Conservation (phyloP, 2,113 vertebrate genomes). For the Nesospiza acunhae region DNA sequence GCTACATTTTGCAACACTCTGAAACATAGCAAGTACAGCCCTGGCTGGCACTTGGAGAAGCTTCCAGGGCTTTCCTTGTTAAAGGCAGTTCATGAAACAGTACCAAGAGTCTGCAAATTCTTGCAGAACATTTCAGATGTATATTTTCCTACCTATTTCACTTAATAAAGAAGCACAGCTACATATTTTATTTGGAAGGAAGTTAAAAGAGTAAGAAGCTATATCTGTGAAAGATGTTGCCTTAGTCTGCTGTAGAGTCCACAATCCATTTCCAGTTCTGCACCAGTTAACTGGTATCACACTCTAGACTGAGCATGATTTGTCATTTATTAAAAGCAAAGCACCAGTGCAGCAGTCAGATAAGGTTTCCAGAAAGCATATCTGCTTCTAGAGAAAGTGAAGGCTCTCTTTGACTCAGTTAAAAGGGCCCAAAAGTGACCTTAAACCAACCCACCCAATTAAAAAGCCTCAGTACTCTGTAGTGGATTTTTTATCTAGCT, state of each 20-base stretch:
- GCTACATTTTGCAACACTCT: slow-evolving; percentile 89
- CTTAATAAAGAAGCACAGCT: neutral
- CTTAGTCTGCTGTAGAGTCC: neutral
- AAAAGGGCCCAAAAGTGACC: neutral
- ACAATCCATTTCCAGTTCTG: neutral
- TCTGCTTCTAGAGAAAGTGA: neutral
- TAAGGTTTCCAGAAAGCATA: neutral
- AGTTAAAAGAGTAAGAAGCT: neutral
- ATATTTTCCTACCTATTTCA: neutral
- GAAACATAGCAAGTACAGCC: neutral
- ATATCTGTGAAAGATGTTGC: neutral
- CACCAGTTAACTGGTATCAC: neutral
- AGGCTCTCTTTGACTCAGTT: neutral
- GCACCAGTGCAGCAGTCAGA: neutral
- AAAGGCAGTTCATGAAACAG: neutral
- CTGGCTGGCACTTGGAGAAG: neutral
- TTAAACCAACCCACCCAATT: neutral
- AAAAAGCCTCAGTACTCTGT: neutral
- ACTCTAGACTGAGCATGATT: neutral
- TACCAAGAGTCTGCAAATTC: neutral
- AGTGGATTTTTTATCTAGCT: neutral
- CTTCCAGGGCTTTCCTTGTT: neutral
- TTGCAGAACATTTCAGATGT: neutral
- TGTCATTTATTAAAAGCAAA: neutral
- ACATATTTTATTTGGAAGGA: neutral